These are phyloP conservation scores for Pelodytes ibericus DNA, from an alignment of 2,797 vertebrate genomes.

Conservation along the genomic window DNA sequence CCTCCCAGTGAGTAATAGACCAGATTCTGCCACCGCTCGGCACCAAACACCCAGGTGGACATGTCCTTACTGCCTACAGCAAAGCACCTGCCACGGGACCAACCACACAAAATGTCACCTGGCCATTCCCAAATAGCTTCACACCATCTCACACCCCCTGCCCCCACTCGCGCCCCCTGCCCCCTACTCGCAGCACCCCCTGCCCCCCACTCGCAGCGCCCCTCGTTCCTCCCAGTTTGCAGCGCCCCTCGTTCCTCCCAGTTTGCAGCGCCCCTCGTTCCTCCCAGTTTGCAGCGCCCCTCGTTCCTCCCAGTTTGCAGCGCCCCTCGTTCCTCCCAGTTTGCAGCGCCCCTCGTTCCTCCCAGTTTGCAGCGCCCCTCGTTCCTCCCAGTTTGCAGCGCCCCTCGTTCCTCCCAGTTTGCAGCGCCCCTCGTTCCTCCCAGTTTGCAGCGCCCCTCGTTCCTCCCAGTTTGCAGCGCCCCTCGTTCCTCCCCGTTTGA, in stretches of 20 bases:
- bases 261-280: not conserved
- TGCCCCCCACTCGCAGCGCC: not conserved
- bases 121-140: not conserved
- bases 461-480: not conserved
- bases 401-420: not conserved
- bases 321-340: too few relatives aligned
- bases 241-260: too few relatives aligned
- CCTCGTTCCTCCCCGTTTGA: not conserved
- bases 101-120: not conserved
- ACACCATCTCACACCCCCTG: too few relatives aligned
- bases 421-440: too few relatives aligned
- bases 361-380: not conserved
- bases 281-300: not conserved
- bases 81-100: conserved; percentile 80
- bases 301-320: not conserved
- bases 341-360: not conserved
- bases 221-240: too few relatives aligned
- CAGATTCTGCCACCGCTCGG: conserved; percentile 92
- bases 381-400: not conserved
- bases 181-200: not conserved
- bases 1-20: conserved; percentile 93
- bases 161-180: not conserved
- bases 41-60: conserved; percentile 96
- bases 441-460: not conserved
- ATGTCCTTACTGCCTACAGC: conserved; percentile 95